phyloP scores from a whole-genome alignment of 2,888 invertebrate genomes.

The Amaurobius ferox region DNA sequence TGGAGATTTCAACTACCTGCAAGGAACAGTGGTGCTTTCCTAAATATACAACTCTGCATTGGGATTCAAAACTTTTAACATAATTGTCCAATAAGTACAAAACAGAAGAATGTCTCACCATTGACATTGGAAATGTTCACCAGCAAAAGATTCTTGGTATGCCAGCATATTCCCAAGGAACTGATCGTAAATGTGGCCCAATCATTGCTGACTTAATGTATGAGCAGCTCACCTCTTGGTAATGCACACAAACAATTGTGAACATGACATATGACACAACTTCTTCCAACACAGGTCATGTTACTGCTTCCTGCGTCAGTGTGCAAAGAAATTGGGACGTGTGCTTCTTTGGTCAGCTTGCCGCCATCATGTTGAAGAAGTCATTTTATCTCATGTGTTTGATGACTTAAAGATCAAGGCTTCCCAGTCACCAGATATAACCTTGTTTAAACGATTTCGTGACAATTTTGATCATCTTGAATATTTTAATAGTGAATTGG shows the following conservation, averaged over 20 bases:
- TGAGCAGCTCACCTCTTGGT: conserved; percentile 6
- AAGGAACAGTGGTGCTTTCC: neutral
- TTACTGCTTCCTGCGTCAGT: neutral
- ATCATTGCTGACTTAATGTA: conserved; percentile 8
- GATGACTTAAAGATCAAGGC: conserved; percentile 5
- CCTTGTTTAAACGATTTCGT: conserved; percentile 2
- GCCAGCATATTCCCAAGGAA: neutral
- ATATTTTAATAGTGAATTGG: neutral
- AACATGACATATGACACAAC: neutral
- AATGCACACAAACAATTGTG: neutral
- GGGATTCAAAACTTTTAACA: neutral
- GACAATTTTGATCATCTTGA: conserved; percentile 18
- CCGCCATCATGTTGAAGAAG: conserved; percentile 10
- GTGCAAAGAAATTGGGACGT: neutral
- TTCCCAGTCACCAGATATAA: conserved; percentile 1
- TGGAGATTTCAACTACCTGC: neutral
- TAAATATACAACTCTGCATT: conserved; percentile 1
- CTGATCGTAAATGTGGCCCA: neutral
- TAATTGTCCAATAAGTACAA: neutral
- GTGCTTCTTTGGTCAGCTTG: conserved; percentile 13
- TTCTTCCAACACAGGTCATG: neutral
- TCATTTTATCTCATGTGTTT: conserved; percentile 8
- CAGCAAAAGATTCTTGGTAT: conserved; percentile 5
- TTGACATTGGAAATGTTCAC: neutral
- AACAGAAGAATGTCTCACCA: conserved; percentile 14